Percentiles rank a stretch among this genome's conserved stretches.
Conservation (phyloP, 2,888 invertebrate genomes). For the Chloroclystis v-ata region DNA sequence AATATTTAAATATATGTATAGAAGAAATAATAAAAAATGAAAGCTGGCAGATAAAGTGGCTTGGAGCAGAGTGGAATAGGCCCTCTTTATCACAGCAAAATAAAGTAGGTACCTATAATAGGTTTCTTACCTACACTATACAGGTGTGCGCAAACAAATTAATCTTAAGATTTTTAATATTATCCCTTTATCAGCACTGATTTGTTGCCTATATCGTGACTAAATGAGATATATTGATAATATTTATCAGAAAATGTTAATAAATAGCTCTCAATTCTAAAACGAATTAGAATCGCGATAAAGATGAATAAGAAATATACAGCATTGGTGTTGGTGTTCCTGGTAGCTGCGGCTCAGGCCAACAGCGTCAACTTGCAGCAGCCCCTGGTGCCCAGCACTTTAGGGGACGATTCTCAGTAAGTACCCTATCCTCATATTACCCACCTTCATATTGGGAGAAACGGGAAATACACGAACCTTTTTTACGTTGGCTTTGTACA, state of each 20-base stretch:
- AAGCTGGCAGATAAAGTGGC: too few species aligned
- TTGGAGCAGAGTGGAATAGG: too few species aligned
- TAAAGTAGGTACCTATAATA: neutral
- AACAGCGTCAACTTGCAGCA: slow-evolving; percentile 35
- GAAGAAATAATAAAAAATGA: too few species aligned
- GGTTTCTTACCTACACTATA: neutral
- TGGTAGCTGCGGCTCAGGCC: slow-evolving; percentile 52
- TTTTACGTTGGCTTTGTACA: too few species aligned
- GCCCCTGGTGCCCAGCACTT: slow-evolving; percentile 25
- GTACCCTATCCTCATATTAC: slow-evolving; percentile 1
- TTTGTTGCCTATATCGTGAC: slow-evolving; percentile 32
- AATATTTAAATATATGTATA: too few species aligned
- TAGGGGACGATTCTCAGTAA: slow-evolving; percentile 16
- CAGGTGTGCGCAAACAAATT: slow-evolving; percentile 36
- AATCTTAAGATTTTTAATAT: slow-evolving; percentile 39
- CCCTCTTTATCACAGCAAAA: neutral
- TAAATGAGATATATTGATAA: slow-evolving; percentile 20
- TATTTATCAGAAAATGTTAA: slow-evolving; percentile 39
- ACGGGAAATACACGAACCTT: too few species aligned
- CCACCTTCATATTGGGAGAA: neutral
- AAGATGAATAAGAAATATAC: slow-evolving; percentile 50
- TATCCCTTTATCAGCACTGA: slow-evolving; percentile 45
- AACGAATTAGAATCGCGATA: slow-evolving; percentile 25
- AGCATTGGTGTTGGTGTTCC: slow-evolving; percentile 42
- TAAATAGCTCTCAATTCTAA: slow-evolving; percentile 26